Percentiles rank a stretch among this genome's conserved stretches.
Conservation (phyloP, 2,113 vertebrate genomes). For the Oncorhynchus keta region DNA sequence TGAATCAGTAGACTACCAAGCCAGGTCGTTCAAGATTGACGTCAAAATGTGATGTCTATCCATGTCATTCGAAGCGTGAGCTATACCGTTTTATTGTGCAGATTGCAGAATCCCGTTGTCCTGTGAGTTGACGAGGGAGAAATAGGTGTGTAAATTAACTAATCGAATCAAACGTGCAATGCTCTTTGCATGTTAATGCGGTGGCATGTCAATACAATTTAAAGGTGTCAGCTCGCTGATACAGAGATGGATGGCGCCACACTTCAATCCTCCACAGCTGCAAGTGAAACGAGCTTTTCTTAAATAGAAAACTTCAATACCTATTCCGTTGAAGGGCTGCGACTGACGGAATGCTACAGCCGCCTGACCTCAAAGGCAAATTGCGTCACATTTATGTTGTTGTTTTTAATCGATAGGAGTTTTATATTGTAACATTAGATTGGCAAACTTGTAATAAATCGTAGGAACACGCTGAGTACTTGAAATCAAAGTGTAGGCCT, state of each 20-base stretch:
- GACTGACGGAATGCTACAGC: slow-evolving; percentile 21
- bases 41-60: too few species aligned
- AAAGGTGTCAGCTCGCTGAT: slow-evolving; percentile 72
- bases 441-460: slow-evolving; percentile 63
- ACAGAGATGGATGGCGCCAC: slow-evolving; percentile 71
- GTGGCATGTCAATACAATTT: slow-evolving; percentile 72
- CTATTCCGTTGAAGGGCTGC: slow-evolving; percentile 58
- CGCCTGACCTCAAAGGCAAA: slow-evolving; percentile 67
- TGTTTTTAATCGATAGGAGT: slow-evolving; percentile 71
- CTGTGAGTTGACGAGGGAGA: slow-evolving; percentile 27
- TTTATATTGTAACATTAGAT: slow-evolving; percentile 54
- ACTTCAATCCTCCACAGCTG: slow-evolving; percentile 64
- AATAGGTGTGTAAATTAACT: slow-evolving; percentile 61
- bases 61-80: background rate
- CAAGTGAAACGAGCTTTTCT: slow-evolving; percentile 70
- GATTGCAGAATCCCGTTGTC: background rate
- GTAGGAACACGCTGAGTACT: slow-evolving; percentile 37
- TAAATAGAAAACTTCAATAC: slow-evolving; percentile 78
- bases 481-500: slow-evolving; percentile 8
- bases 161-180: slow-evolving; percentile 72
- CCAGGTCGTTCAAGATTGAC: too few species aligned
- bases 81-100: background rate
- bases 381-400: slow-evolving; percentile 67
- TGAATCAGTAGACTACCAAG: too few species aligned
- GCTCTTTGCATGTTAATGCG: slow-evolving; percentile 75